phyloP scores from a whole-genome alignment of 2,113 vertebrate genomes.

The Grammomys dolichurus region DNA sequence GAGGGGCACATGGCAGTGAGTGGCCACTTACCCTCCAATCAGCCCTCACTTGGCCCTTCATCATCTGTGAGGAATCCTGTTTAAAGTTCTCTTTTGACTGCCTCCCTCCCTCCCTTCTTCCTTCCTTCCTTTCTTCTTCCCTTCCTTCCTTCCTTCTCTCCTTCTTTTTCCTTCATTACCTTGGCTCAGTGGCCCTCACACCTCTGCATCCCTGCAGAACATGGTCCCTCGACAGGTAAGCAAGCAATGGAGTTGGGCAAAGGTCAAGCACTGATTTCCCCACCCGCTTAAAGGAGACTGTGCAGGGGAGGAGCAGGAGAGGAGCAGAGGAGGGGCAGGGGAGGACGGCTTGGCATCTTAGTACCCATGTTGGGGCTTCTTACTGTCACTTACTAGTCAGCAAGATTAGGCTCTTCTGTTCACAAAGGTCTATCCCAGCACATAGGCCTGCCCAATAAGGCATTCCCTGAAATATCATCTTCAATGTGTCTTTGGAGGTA shows the following conservation, averaged over 20 bases:
- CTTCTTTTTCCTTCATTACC: neutral
- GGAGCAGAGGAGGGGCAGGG: too few species aligned
- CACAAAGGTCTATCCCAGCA: neutral
- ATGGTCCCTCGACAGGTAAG: neutral
- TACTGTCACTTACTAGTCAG: neutral
- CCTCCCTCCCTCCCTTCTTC: neutral
- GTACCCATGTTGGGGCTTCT: neutral
- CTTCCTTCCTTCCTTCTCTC: neutral
- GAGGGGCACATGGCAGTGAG: neutral
- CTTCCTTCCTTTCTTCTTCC: neutral
- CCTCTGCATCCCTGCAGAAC: neutral
- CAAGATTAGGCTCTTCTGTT: neutral
- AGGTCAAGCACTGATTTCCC: neutral
- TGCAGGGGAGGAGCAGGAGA: too few species aligned
- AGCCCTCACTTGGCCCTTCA: neutral
- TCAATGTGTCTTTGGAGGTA: neutral
- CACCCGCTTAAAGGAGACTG: neutral
- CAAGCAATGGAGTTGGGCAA: too few species aligned
- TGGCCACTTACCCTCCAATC: neutral
- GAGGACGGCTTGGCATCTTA: accelerated
- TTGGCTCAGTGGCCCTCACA: neutral
- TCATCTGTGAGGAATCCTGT: neutral
- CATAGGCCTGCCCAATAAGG: neutral
- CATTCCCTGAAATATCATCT: neutral
- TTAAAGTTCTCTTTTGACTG: neutral